A percentile compares a stretch with the other conserved stretches of the same genome.
phyloP scores from a whole-genome alignment of 2,888 invertebrate genomes.

The Horisme vitalbata region DNA sequence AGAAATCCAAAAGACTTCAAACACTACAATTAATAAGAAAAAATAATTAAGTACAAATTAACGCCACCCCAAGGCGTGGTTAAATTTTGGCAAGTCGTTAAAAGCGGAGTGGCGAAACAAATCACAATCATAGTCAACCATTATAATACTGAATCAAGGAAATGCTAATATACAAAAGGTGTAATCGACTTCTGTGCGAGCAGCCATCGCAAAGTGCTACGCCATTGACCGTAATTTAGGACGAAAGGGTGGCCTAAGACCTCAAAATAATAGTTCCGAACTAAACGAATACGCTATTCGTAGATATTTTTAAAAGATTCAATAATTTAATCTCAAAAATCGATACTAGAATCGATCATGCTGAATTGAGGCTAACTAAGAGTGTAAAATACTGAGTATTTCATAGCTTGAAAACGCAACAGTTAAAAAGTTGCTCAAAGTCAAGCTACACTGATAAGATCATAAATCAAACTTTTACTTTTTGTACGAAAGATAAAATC shows the following conservation, averaged over 20 bases:
- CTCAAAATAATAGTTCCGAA: background rate
- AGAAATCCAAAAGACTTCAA: conserved; percentile 28
- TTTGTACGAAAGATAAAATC: no score
- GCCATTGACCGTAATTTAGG: conserved; percentile 1
- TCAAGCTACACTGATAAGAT: no score
- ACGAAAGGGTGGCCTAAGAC: background rate
- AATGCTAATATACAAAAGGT: conserved; percentile 77
- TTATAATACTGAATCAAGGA: conserved; percentile 74
- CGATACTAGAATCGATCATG: no score
- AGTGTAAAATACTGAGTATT: no score
- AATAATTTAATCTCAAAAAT: no score
- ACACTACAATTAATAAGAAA: conserved; percentile 42
- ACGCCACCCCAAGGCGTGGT: conserved; percentile 45
- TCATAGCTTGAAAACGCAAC: no score
- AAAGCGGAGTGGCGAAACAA: conserved; percentile 57
- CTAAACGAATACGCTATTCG: no score
- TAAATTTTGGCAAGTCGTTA: conserved; percentile 66
- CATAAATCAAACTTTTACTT: no score
- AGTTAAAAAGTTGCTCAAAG: no score
- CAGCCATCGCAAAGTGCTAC: conserved; percentile 28
- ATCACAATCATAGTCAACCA: conserved; percentile 70
- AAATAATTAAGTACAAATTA: conserved; percentile 72
- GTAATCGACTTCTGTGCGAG: conserved; percentile 54
- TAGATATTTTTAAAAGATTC: no score
- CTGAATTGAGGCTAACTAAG: no score